phyloP scores from a whole-genome alignment of 1,140 invertebrate species.

The Choristoneura fumiferana region DNA sequence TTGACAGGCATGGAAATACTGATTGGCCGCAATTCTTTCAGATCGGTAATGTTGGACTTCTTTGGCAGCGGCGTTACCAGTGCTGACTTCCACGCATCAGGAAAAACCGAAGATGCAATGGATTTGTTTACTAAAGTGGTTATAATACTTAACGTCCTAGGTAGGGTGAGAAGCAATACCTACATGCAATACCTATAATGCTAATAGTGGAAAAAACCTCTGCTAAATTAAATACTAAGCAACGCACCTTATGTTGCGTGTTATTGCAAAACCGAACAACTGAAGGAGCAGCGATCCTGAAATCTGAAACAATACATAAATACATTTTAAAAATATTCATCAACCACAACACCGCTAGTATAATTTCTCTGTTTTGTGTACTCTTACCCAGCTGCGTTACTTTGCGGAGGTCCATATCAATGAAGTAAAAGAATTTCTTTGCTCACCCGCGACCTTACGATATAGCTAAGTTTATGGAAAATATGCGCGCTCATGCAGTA shows the following conservation, averaged over 20 bases:
- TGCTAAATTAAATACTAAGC: too few species aligned
- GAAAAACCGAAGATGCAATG: not conserved
- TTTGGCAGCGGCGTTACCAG: conserved; percentile 11
- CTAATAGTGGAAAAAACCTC: too few species aligned
- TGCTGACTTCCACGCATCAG: conserved; percentile 7
- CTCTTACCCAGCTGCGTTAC: too few species aligned
- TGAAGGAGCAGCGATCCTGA: conserved; percentile 1
- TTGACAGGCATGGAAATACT: conserved; percentile 17
- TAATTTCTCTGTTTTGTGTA: too few species aligned
- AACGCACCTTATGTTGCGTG: not conserved
- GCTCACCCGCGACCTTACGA: too few species aligned
- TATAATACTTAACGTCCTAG: not conserved
- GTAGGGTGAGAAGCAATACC: conserved; percentile 11
- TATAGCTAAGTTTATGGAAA: too few species aligned
- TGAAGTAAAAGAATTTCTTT: too few species aligned
- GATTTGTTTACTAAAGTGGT: conserved; percentile 12
- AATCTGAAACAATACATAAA: not conserved
- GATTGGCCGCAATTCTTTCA: conserved; percentile 18
- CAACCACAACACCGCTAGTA: too few species aligned
- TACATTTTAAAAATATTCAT: too few species aligned
- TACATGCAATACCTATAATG: too few species aligned
- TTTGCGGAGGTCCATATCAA: too few species aligned
- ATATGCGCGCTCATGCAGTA: too few species aligned
- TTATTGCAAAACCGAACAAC: not conserved
- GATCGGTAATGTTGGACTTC: not conserved